Base-by-base conservation (phyloP, 2,113 vertebrate species). In the Porphyrio hochstetteri region DNA sequence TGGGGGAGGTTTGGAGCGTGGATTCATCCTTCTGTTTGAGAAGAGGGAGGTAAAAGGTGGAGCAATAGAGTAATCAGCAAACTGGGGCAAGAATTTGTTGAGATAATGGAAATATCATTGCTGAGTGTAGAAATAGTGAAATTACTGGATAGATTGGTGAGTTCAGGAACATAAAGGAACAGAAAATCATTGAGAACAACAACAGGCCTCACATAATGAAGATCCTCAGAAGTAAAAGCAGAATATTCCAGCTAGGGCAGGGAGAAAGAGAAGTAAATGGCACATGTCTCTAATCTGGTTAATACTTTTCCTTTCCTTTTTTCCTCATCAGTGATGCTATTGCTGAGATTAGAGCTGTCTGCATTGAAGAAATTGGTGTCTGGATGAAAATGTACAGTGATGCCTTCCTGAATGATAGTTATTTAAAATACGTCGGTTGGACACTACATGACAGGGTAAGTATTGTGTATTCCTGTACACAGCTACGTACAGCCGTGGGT, bases 311-410 rank as follows among this genome's bases (percentile, higher is more conserved):
- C 29, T 87, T 92, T 80, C 86, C 24, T 86, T 50, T 29, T 61
- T 86, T 75, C 28, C 36, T 27, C 94, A 57, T 4, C 82, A 99
- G 99, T 93, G 99, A 99, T 96, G 99, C 99, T 48, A 99, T 99
- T 88, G 99, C 99, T 88, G 99, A 99, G 96, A 99, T 99, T 97
- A 97, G 99, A 98, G 99, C 99, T 89, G 99, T 99, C 97, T 99
- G 99, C 94, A 99, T 99, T 69, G 99, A 99, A 98, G 99, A 99
- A 98, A 99, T 99, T 27, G 99, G 99, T 46, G 99, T 99, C 50
- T 99, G 99, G 99, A 99, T 99, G 99, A 99, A 99, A 98, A 99
- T 99, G 98, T 99, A 99, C 98, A 99, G 99, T 88, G 99, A 99
- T 80, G 99, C 99, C 83, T 99, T 99, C 95, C 98, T 99, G 56